Evolutionary conservation across 2,888 invertebrate genomes (phyloP), one percentile per base, ranked within the genome.

Genomic region (Rhodophaea formosa): DNA sequence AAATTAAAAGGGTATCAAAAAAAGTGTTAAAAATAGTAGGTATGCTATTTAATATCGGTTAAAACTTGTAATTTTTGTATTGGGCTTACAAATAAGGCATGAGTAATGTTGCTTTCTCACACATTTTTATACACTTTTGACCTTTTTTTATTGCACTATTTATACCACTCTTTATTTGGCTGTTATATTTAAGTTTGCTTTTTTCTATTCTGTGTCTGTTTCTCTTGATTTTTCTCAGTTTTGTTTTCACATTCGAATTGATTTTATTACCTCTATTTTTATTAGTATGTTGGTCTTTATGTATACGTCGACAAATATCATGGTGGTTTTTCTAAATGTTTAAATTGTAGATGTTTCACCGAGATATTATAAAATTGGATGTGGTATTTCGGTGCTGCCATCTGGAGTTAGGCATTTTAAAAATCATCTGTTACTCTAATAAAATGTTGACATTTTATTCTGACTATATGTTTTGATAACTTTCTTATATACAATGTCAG

Each of bases 101-200:
- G 62, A 52, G 35, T 39, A 54, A 46, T 45, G 32, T 60, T 44
- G 61, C 56, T 62, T 62, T 51, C 30, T 52, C 7, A 61, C 60
- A 61, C 61, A 49, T 47, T 47, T 45, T 60, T 53, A 60, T 59
- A 59, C 68, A 71, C 69, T 61, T 67, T 61, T 71, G 63, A 69
- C 54, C 52, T 42, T 57, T 55, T 57, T 55, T 54, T 29, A 52
- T 17, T 17, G 68, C 69, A 62, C 62, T 66, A 62, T 68, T 69
- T 67, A 65, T 65, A 68, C 71, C 74, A 63, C 63, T 64, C 69
- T 71, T 77, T 79, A 77, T 82, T 84, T 86, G 74, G 87, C 86
- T 87, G 87, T 87, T 86, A 84, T 80, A 66, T 80, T 81, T 74
- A 70, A 68, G 66, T 63, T 69, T 56, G 63, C 63, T 69, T 68